Percentiles rank a stretch among this genome's conserved stretches.
These are phyloP conservation scores for Periplaneta americana DNA, from an alignment of 1,140 invertebrate species.

Conservation along the genomic window DNA sequence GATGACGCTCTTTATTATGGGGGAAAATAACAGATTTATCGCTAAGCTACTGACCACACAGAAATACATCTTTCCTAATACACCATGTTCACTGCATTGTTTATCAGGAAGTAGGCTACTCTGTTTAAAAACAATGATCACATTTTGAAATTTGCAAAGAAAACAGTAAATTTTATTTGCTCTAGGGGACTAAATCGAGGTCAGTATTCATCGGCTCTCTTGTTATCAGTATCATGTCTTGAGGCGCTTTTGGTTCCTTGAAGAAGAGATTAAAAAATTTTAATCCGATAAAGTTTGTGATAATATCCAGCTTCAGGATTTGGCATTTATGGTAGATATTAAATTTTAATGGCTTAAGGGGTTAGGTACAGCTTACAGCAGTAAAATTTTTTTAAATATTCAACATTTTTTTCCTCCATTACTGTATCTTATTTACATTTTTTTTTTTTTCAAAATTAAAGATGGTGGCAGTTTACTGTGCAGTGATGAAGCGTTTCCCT, in stretches of 20 bases:
- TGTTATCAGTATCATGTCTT: not conserved
- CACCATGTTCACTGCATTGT: not conserved
- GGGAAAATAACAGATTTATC: not conserved
- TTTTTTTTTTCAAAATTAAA: too few species aligned
- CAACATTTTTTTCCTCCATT: too few species aligned
- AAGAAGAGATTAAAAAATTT: not conserved
- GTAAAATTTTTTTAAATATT: too few species aligned
- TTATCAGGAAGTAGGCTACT: slow-evolving; percentile 5
- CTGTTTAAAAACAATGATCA: slow-evolving; percentile 1
- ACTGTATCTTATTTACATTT: too few species aligned
- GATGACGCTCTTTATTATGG: not conserved
- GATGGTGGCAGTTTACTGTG: too few species aligned
- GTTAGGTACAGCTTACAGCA: too few species aligned
- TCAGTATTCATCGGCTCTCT: not conserved
- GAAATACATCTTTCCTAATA: not conserved
- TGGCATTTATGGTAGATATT: slow-evolving; percentile 8
- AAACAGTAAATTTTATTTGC: not conserved
- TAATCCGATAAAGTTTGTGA: not conserved
- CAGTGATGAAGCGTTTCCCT: too few species aligned
- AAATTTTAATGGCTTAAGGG: not conserved
- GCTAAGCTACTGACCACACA: not conserved
- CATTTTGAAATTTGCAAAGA: slow-evolving; percentile 7
- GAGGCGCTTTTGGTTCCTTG: not conserved
- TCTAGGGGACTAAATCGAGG: not conserved
- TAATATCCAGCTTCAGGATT: not conserved